Percentiles rank a stretch among this genome's conserved stretches.
phyloP scores from a whole-genome alignment of 2,888 invertebrate genomes.

The Ommatoiulus sabulosus region DNA sequence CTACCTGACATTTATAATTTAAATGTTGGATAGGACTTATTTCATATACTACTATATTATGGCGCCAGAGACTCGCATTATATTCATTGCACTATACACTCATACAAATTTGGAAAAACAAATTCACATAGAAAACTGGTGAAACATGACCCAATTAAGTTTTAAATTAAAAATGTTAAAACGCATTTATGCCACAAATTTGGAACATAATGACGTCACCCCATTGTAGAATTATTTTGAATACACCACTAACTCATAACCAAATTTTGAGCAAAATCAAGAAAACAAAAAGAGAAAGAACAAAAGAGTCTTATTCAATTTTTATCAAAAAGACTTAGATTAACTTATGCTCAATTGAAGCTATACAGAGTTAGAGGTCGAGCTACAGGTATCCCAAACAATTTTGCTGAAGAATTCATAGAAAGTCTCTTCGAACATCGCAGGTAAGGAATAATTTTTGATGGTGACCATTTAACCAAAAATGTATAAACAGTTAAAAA shows the following conservation, averaged over 20 bases:
- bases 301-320: neutral
- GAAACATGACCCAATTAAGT: slow-evolving; percentile 5
- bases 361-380: too few relatives aligned
- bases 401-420: too few relatives aligned
- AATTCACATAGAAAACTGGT: too few relatives aligned
- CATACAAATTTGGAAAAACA: neutral
- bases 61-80: neutral
- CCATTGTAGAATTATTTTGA: neutral
- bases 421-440: too few relatives aligned
- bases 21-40: too few relatives aligned
- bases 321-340: too few relatives aligned
- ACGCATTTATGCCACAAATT: neutral
- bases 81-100: neutral
- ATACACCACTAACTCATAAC: neutral
- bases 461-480: too few relatives aligned
- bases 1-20: too few relatives aligned
- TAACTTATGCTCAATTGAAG: too few relatives aligned
- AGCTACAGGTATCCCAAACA: too few relatives aligned
- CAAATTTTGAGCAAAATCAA: neutral
- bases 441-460: too few relatives aligned
- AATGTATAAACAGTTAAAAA: too few relatives aligned
- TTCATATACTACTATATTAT: neutral
- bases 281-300: neutral
- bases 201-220: neutral
- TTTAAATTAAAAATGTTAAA: neutral